phyloP scores from a whole-genome alignment of 2,888 invertebrate species.

The Diloba caeruleocephala region DNA sequence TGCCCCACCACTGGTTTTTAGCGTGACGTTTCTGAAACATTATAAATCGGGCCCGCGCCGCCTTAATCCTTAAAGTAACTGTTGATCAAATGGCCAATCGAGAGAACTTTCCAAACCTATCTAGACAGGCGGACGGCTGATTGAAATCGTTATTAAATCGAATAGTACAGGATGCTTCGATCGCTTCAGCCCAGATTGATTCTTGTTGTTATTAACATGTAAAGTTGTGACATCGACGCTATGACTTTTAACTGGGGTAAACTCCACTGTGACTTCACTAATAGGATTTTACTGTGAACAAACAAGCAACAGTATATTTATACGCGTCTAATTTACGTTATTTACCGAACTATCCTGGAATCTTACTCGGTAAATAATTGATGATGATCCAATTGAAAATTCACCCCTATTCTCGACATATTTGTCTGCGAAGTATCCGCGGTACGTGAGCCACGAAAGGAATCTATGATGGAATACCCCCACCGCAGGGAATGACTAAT shows the following conservation, averaged over 20 bases:
- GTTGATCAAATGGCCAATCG: too few relatives aligned
- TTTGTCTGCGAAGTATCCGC: constrained; percentile 67
- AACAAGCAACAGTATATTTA: constrained; percentile 51
- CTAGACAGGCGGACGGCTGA: constrained; percentile 24
- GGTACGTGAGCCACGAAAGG: constrained; percentile 65
- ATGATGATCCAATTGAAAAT: constrained; percentile 68
- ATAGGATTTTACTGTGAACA: constrained; percentile 49
- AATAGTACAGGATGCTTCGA: constrained; percentile 39
- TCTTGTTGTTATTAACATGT: constrained; percentile 41
- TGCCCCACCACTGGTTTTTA: too few relatives aligned
- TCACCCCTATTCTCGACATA: constrained; percentile 66
- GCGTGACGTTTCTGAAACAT: too few relatives aligned
- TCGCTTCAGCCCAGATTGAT: constrained; percentile 41
- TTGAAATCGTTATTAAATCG: constrained; percentile 38
- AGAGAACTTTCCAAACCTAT: too few relatives aligned
- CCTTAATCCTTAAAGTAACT: too few relatives aligned
- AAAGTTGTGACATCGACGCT: constrained; percentile 36
- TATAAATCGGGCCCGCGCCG: too few relatives aligned
- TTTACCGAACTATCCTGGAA: constrained; percentile 55
- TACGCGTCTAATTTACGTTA: constrained; percentile 55
- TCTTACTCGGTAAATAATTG: constrained; percentile 62
- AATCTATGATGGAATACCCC: constrained; percentile 71
- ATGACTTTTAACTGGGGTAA: constrained; percentile 48
- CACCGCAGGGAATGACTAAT: constrained; percentile 72
- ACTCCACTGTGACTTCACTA: constrained; percentile 47